Conservation (phyloP, 2,888 invertebrate genomes). For the Galerucella pusilla region DNA sequence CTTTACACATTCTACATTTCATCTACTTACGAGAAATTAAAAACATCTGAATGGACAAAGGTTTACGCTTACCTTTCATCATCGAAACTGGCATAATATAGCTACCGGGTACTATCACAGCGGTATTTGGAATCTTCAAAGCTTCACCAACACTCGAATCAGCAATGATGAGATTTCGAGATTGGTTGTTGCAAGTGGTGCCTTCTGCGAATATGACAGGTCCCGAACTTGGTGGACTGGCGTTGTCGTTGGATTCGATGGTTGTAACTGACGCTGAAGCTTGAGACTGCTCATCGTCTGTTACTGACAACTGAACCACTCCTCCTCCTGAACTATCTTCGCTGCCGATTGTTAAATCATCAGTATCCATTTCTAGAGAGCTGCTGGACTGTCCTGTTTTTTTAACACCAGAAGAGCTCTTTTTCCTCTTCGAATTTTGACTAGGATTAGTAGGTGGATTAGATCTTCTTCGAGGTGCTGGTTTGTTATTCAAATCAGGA, state of each 20-base stretch:
- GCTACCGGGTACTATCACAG: conserved; percentile 78
- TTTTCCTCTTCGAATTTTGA: conserved; percentile 78
- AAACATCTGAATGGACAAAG: conserved; percentile 22
- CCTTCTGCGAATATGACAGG: conserved; percentile 60
- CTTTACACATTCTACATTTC: conserved; percentile 11
- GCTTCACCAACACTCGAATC: conserved; percentile 73
- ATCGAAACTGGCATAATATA: conserved; percentile 78
- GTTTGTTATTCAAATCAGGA: conserved; percentile 83
- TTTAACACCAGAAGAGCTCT: conserved; percentile 71
- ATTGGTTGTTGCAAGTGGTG: conserved; percentile 56
- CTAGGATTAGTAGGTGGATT: conserved; percentile 79
- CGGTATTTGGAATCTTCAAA: conserved; percentile 73
- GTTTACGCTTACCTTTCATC: conserved; percentile 67
- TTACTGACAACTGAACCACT: conserved; percentile 69
- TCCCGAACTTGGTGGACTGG: conserved; percentile 54
- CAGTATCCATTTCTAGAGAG: conserved; percentile 66
- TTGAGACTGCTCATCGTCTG: conserved; percentile 69
- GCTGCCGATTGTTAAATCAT: conserved; percentile 80
- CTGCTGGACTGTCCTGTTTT: conserved; percentile 65
- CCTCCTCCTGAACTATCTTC: conserved; percentile 80
- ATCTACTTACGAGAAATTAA: conserved; percentile 12
- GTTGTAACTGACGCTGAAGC: conserved; percentile 53
- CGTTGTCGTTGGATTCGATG: conserved; percentile 64
- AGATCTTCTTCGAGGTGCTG: conserved; percentile 79
- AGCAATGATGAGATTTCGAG: conserved; percentile 71